These are phyloP conservation scores for Leucozona laternaria DNA, from an alignment of 2,888 invertebrate species.

Conservation along the genomic window DNA sequence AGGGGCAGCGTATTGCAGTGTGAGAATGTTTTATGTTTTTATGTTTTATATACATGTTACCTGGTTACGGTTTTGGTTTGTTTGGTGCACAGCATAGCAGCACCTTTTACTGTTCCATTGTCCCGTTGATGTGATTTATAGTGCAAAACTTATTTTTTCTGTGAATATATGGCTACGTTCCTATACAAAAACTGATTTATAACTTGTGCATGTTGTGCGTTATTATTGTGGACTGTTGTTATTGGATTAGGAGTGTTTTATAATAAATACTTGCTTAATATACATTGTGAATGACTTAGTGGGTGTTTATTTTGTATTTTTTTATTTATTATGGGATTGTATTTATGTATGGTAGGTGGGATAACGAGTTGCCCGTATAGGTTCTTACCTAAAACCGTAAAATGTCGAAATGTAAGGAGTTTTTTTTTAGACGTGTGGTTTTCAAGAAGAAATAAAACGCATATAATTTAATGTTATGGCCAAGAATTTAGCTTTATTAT, in stretches of 20 bases:
- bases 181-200: slow-evolving; percentile 26
- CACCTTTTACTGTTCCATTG: slow-evolving; percentile 41
- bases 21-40: slow-evolving; percentile 46
- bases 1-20: slow-evolving; percentile 57
- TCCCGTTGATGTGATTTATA: slow-evolving; percentile 53
- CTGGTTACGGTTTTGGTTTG: slow-evolving; percentile 36
- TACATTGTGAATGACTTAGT: slow-evolving; percentile 4
- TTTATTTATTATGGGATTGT: neutral
- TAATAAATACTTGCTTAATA: slow-evolving; percentile 18
- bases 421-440: too few relatives aligned
- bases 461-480: too few relatives aligned
- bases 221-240: slow-evolving; percentile 28
- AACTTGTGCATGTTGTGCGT: slow-evolving; percentile 1
- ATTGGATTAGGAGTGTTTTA: slow-evolving; percentile 31
- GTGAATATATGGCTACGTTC: neutral
- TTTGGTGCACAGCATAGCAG: slow-evolving; percentile 20
- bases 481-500: too few relatives aligned
- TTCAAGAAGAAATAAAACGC: too few relatives aligned
- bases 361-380: neutral
- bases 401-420: too few relatives aligned
- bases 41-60: slow-evolving; percentile 53
- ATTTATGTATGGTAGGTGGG: neutral
- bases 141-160: slow-evolving; percentile 21
- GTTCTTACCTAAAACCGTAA: too few relatives aligned
- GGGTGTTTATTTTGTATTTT: slow-evolving; percentile 2